These are phyloP conservation scores for Perognathus longimembris DNA, from an alignment of 2,113 vertebrate species.

Conservation along the genomic window DNA sequence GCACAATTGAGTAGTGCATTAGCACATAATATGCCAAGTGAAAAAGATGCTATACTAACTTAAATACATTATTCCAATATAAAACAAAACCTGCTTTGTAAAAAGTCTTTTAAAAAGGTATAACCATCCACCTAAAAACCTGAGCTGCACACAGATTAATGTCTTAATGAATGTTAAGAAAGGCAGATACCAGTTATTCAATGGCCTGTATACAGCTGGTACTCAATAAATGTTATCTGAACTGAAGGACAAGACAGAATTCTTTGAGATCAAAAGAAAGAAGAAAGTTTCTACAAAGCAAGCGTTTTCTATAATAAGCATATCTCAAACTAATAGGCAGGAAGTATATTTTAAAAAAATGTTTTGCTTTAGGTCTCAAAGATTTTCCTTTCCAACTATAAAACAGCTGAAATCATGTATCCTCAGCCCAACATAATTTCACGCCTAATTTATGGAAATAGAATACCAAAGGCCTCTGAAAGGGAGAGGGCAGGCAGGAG, in stretches of 20 bases:
- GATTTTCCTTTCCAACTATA: slow-evolving; percentile 80
- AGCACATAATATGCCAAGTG: not conserved
- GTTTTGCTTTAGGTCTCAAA: slow-evolving; percentile 75
- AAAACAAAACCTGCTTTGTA: slow-evolving; percentile 17
- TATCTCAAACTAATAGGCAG: slow-evolving; percentile 79
- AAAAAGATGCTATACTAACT: not conserved
- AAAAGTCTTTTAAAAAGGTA: not conserved
- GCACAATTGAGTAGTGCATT: not conserved
- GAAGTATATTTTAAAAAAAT: slow-evolving; percentile 76
- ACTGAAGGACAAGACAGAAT: slow-evolving; percentile 62
- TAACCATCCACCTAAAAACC: not conserved
- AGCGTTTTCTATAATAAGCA: slow-evolving; percentile 69
- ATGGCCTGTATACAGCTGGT: not conserved
- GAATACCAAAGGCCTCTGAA: slow-evolving; percentile 78
- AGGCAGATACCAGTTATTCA: not conserved
- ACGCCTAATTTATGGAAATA: slow-evolving; percentile 84
- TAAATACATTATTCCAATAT: not conserved
- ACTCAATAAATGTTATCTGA: not conserved
- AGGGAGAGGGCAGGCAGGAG: slow-evolving; percentile 71
- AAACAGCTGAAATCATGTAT: slow-evolving; percentile 84
- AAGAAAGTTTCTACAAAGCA: slow-evolving; percentile 69
- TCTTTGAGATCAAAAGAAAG: slow-evolving; percentile 50
- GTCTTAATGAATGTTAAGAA: not conserved
- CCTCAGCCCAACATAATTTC: slow-evolving; percentile 83
- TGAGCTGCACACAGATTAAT: not conserved